These are phyloP conservation scores for Saxidomus purpurata DNA, from an alignment of 1,140 invertebrate species.

Conservation along the genomic window DNA sequence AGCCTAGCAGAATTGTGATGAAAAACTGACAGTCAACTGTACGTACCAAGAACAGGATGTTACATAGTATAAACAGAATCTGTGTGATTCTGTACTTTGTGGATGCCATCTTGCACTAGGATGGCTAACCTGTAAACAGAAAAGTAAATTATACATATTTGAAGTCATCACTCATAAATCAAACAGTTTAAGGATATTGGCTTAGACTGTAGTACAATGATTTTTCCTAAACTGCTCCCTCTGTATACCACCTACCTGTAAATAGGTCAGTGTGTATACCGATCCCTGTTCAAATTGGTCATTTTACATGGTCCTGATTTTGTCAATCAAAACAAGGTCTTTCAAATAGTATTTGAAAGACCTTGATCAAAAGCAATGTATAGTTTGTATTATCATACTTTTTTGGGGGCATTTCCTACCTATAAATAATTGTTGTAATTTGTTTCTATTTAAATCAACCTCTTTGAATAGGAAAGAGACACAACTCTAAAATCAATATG, in stretches of 20 bases:
- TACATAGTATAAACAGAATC: constrained; percentile 50
- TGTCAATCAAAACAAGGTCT: not conserved
- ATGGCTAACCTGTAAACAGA: not conserved
- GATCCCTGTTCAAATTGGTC: not conserved
- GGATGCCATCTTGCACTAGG: constrained; percentile 33
- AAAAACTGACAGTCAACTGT: too few species aligned
- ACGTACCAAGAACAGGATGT: constrained; percentile 52
- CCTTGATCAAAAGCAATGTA: not conserved
- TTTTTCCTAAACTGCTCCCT: not conserved
- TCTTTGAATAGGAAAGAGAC: not conserved
- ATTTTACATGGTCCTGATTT: not conserved
- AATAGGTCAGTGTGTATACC: not conserved
- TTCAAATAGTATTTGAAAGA: too few species aligned
- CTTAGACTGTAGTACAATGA: not conserved
- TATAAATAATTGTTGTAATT: too few species aligned
- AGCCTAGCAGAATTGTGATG: too few species aligned
- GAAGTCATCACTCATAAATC: not conserved
- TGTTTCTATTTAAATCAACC: too few species aligned
- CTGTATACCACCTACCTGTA: not conserved
- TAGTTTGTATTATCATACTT: too few species aligned
- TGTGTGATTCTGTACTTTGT: constrained; percentile 21
- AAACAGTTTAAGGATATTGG: not conserved
- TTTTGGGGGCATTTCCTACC: too few species aligned
- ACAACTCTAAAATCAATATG: too few species aligned
- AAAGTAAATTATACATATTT: not conserved